Evolutionary conservation across 2,113 vertebrate genomes (phyloP).

Genomic region (Corydoras sp.): DNA sequence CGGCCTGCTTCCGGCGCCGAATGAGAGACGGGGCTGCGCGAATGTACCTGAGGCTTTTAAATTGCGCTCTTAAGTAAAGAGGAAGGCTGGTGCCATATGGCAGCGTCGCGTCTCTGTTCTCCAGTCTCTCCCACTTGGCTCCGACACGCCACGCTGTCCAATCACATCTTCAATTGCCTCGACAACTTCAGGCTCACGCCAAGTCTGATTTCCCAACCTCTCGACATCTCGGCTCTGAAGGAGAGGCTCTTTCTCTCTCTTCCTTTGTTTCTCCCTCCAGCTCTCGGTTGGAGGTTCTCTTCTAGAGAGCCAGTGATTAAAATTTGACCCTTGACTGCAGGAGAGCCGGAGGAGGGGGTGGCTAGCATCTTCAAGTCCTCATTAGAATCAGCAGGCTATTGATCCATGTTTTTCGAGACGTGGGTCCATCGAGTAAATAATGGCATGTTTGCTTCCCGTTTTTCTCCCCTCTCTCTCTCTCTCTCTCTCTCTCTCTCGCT

Average conservation of each 20-base stretch:
- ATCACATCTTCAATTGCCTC: conserved; percentile 51
- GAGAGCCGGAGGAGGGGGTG: conserved; percentile 37
- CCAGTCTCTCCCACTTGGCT: conserved; percentile 11
- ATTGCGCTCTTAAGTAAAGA: conserved; percentile 1
- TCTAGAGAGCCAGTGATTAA: conserved; percentile 55
- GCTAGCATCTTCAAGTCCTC: conserved; percentile 35
- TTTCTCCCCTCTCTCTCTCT: not conserved
- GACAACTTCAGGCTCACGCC: conserved; percentile 39
- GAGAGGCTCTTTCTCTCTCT: conserved; percentile 31
- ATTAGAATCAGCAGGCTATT: conserved; percentile 43
- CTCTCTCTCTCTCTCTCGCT: conserved; percentile 7
- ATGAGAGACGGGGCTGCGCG: not conserved
- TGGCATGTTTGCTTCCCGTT: conserved; percentile 34
- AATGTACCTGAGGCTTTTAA: conserved; percentile 36
- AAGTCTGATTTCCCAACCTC: conserved; percentile 47
- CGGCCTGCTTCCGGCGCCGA: conserved; percentile 6
- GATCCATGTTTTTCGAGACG: conserved; percentile 31
- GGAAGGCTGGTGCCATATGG: conserved; percentile 13
- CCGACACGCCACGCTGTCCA: conserved; percentile 26
- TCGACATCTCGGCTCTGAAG: conserved; percentile 41
- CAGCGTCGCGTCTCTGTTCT: conserved; percentile 1
- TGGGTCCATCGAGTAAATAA: conserved; percentile 39
- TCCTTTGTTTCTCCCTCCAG: conserved; percentile 15
- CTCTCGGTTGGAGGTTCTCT: conserved; percentile 32
- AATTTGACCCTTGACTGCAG: conserved; percentile 50